Conservation (phyloP, 2,888 invertebrate genomes). For the Eristalis pertinax region DNA sequence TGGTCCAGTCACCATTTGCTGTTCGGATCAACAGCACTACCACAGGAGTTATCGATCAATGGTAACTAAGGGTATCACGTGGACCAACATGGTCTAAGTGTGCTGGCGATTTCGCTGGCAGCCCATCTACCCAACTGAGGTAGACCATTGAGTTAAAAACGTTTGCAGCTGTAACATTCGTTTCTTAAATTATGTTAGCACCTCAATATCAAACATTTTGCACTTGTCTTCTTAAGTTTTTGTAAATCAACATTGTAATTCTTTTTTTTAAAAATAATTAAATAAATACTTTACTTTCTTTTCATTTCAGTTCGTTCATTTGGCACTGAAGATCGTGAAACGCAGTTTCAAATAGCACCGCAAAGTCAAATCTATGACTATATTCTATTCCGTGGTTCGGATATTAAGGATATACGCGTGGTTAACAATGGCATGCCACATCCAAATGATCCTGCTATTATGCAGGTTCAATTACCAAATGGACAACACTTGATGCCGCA, state of each 20-base stretch:
- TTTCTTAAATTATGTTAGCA: not conserved
- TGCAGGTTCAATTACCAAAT: constrained; percentile 91
- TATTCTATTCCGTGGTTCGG: constrained; percentile 98
- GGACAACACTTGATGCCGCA: constrained; percentile 86
- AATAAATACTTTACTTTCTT: constrained; percentile 50
- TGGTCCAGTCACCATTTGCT: too few species aligned
- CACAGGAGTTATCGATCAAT: too few species aligned
- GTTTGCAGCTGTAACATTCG: too few species aligned
- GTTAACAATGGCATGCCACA: constrained; percentile 92
- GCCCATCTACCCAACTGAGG: too few species aligned
- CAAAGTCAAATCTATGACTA: constrained; percentile 99
- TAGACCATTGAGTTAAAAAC: too few species aligned
- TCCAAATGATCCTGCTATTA: constrained; percentile 99
- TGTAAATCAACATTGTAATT: not conserved
- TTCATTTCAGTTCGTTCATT: constrained; percentile 94
- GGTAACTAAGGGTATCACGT: too few species aligned
- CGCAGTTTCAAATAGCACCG: constrained; percentile 96
- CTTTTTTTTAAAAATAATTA: not conserved
- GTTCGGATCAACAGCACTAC: too few species aligned
- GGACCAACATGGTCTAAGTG: too few species aligned
- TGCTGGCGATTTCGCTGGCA: too few species aligned
- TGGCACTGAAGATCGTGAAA: constrained; percentile 98
- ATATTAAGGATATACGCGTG: constrained; percentile 99
- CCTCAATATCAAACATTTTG: too few species aligned
- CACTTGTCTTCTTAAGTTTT: not conserved